A percentile compares a stretch with the other conserved stretches of the same genome.
Evolutionary conservation across 2,888 invertebrate genomes (phyloP).

Genomic region (Scaeva pyrastri): DNA sequence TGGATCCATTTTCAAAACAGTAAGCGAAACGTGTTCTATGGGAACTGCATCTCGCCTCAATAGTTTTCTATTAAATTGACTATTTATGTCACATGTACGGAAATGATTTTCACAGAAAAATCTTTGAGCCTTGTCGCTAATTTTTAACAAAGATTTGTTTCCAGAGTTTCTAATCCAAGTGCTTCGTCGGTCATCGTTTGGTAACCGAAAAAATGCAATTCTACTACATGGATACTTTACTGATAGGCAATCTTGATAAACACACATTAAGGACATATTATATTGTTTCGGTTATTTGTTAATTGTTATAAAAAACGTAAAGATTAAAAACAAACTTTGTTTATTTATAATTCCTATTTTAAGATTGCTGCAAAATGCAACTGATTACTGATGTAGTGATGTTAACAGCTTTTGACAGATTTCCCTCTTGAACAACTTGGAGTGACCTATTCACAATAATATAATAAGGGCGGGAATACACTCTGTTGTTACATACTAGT

Average conservation of each 20-base stretch:
- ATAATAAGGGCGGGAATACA: too few relatives aligned
- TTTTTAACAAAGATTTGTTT: slow-evolving; percentile 72
- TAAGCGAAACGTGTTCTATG: slow-evolving; percentile 22
- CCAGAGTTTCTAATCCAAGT: slow-evolving; percentile 79
- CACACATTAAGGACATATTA: slow-evolving; percentile 45
- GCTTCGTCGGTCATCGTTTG: slow-evolving; percentile 76
- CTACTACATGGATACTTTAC: slow-evolving; percentile 68
- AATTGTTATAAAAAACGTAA: background rate
- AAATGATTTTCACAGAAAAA: slow-evolving; percentile 79
- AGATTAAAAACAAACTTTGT: background rate
- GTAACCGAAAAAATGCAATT: slow-evolving; percentile 77
- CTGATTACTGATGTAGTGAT: too few relatives aligned
- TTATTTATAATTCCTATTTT: background rate
- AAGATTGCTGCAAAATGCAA: too few relatives aligned
- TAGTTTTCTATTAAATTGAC: slow-evolving; percentile 77
- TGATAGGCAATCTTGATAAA: slow-evolving; percentile 58
- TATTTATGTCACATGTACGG: slow-evolving; percentile 73
- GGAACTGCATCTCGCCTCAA: slow-evolving; percentile 77
- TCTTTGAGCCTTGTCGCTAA: slow-evolving; percentile 59
- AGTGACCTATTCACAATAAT: too few relatives aligned
- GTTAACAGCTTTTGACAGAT: too few relatives aligned
- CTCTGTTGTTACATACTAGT: too few relatives aligned
- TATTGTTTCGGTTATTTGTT: background rate
- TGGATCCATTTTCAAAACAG: background rate
- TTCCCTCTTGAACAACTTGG: too few relatives aligned